Percentiles rank a stretch among this genome's conserved stretches.
Conservation (phyloP, 2,888 invertebrate species). For the Micropterix aruncella region DNA sequence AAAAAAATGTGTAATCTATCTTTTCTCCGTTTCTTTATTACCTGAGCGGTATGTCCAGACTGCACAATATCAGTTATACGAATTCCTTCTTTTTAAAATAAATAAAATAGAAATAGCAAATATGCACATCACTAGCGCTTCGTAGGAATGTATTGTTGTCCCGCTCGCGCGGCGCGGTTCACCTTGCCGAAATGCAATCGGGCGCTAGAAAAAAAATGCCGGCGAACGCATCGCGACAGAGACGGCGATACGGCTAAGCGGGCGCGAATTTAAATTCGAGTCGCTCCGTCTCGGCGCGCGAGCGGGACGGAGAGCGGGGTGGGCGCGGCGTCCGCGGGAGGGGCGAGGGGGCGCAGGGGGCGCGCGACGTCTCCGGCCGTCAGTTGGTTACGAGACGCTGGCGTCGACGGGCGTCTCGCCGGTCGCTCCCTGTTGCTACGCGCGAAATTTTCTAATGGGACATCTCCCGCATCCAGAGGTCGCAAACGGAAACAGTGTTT, state of each 20-base stretch:
- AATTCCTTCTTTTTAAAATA: too few species aligned
- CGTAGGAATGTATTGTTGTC: too few species aligned
- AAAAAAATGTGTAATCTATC: too few species aligned
- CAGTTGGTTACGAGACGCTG: conserved; percentile 10
- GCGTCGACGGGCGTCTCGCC: background rate
- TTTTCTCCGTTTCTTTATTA: too few species aligned
- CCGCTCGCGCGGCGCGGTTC: background rate
- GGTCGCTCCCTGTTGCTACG: background rate
- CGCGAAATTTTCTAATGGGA: background rate
- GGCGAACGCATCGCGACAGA: conserved; percentile 15
- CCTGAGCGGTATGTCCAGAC: too few species aligned
- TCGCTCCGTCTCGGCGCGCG: conserved; percentile 3
- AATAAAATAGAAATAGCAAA: too few species aligned
- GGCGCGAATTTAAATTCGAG: background rate
- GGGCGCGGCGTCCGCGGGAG: conserved; percentile 3
- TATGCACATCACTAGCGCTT: too few species aligned
- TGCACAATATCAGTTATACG: too few species aligned
- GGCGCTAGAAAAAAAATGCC: background rate
- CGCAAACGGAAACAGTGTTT: too few species aligned
- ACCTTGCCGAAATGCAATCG: background rate
- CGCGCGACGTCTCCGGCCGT: conserved; percentile 28
- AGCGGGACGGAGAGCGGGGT: conserved; percentile 6
- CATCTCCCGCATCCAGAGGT: too few species aligned
- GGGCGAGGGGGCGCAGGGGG: conserved; percentile 7
- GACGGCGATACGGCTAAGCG: conserved; percentile 13